Conservation (phyloP, 30 jellyfish, hydroid and myxozoan species). For the Catostylus mosaicus region DNA sequence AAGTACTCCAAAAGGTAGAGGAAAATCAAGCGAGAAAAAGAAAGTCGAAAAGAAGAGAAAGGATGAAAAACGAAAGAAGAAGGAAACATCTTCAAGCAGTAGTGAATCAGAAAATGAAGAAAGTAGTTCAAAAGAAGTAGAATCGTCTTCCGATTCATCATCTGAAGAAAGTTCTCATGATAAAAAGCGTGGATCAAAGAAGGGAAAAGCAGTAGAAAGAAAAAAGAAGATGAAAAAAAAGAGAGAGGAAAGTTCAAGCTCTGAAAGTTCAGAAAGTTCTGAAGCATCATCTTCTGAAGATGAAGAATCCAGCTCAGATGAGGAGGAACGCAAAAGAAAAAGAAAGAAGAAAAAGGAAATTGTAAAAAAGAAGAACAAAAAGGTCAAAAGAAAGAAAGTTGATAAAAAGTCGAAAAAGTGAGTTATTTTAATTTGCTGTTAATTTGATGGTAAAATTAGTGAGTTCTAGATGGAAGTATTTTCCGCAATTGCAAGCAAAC, state of each 20-base stretch:
- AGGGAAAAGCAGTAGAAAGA: background rate
- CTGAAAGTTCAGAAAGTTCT: constrained; percentile 7
- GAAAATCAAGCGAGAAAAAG: constrained; percentile 11
- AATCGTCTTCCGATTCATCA: constrained; percentile 23
- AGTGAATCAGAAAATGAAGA: constrained; percentile 64
- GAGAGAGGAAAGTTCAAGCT: constrained; percentile 24
- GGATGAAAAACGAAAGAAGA: constrained; percentile 30
- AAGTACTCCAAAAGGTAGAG: background rate
- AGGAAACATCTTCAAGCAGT: constrained; percentile 61
- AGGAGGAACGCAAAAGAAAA: constrained; percentile 12
- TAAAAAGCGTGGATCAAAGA: background rate
- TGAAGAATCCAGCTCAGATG: constrained; percentile 30
- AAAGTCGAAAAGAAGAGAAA: background rate
- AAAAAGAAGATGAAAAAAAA: constrained; percentile 4
- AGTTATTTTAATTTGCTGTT: background rate
- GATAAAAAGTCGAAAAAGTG: constrained; percentile 31
- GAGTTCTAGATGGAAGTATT: no score
- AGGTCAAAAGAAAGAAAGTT: background rate
- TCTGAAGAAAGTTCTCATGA: constrained; percentile 15
- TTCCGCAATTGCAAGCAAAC: no score
- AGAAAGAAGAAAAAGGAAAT: background rate
- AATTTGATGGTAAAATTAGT: no score
- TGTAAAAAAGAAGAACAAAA: constrained; percentile 1
- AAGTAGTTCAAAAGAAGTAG: constrained; percentile 35
- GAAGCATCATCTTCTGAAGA: constrained; percentile 19